phyloP scores from a whole-genome alignment of 2,797 vertebrate species.

The Carcharodon carcharias region DNA sequence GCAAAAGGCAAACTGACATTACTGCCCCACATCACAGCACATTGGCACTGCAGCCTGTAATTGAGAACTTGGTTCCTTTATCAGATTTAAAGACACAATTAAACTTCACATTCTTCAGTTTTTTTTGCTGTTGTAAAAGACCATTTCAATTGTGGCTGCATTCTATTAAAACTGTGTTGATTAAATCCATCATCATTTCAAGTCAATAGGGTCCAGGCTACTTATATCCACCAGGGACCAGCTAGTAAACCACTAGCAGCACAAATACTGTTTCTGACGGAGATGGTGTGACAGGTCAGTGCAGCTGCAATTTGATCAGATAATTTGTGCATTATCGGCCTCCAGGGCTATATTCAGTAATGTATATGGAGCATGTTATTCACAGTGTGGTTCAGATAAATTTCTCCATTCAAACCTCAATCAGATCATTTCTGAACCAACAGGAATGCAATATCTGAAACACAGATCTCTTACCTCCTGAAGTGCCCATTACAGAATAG shows the following conservation, averaged over 20 bases:
- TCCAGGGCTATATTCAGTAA: neutral
- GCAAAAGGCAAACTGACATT: neutral
- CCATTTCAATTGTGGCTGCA: neutral
- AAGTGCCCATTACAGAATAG: neutral
- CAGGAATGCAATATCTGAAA: neutral
- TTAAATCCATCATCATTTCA: neutral
- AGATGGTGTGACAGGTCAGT: neutral
- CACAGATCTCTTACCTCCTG: neutral
- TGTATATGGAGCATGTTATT: neutral
- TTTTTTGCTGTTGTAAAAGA: neutral
- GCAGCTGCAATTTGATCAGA: neutral
- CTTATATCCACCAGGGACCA: neutral
- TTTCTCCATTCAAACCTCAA: neutral
- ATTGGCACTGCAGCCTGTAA: neutral
- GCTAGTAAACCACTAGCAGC: neutral
- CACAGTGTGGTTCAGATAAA: neutral
- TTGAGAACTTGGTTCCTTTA: neutral
- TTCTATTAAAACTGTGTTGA: neutral
- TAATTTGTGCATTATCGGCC: neutral
- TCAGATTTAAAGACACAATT: constrained; percentile 6
- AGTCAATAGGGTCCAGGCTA: neutral
- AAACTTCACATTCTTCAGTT: neutral
- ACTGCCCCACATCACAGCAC: neutral
- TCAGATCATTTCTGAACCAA: neutral
- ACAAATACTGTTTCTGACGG: neutral